Percentiles rank a stretch among this genome's conserved stretches.
phyloP scores from a whole-genome alignment of 2,888 invertebrate genomes.

The Rhingia campestris region DNA sequence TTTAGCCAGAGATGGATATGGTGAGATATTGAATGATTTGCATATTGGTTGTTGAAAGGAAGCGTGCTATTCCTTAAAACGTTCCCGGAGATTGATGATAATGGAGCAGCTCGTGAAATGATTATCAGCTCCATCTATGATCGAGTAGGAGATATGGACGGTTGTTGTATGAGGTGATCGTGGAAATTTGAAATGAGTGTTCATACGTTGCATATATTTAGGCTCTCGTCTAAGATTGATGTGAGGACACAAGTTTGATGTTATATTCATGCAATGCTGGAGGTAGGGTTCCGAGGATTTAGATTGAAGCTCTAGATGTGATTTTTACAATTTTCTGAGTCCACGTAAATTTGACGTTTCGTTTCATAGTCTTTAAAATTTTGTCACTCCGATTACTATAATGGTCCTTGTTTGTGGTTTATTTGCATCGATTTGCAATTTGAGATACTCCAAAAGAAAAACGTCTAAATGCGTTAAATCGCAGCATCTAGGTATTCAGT shows the following conservation, averaged over 20 bases:
- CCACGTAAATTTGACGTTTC: no score
- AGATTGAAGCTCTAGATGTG: no score
- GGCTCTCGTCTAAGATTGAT: neutral
- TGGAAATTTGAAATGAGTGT: neutral
- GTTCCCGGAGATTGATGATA: neutral
- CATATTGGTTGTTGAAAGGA: neutral
- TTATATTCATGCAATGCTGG: no score
- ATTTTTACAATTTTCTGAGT: no score
- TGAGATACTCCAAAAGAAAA: no score
- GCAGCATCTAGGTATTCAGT: no score
- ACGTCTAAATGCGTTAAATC: no score
- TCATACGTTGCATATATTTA: conserved; percentile 15
- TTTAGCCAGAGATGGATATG: neutral
- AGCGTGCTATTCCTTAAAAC: conserved; percentile 1
- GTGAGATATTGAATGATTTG: conserved; percentile 26
- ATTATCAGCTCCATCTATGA: conserved; percentile 33
- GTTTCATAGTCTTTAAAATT: no score
- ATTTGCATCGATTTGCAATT: no score
- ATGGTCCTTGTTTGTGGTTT: no score
- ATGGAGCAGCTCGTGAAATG: neutral
- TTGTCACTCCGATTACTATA: no score
- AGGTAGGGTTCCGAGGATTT: neutral
- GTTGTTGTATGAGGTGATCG: conserved; percentile 30
- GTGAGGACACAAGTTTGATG: no score
- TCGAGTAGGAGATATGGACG: neutral